phyloP scores from a whole-genome alignment of 2,113 vertebrate species.

The Orycteropus afer region DNA sequence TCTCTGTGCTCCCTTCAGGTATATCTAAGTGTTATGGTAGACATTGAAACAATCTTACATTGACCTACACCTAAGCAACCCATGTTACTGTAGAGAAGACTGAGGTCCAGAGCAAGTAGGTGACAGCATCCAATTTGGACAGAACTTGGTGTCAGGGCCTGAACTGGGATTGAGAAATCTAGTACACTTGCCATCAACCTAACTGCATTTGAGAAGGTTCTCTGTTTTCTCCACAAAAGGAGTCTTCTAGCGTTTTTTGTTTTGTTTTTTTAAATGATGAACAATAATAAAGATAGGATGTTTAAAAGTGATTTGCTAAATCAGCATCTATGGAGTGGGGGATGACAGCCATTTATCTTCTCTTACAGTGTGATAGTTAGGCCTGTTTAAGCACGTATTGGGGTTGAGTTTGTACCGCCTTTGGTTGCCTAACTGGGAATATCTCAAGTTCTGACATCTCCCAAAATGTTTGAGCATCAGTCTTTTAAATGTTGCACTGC shows the following conservation, averaged over 20 bases:
- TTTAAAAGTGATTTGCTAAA: not conserved
- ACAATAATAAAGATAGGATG: not conserved
- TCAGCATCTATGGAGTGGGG: not conserved
- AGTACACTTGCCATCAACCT: not conserved
- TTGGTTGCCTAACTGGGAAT: not conserved
- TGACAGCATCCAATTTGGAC: not conserved
- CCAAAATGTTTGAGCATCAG: not conserved
- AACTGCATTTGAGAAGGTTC: not conserved
- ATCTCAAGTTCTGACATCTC: not conserved
- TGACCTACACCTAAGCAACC: not conserved
- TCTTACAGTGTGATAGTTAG: not conserved
- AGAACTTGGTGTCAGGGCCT: not conserved
- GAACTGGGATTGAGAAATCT: not conserved
- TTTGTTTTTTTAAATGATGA: not conserved
- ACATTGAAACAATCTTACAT: not conserved
- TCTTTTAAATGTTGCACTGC: conserved; percentile 10
- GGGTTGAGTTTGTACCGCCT: not conserved
- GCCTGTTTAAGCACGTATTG: not conserved
- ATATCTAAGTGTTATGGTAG: not conserved
- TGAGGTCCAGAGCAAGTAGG: not conserved
- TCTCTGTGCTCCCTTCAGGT: not conserved
- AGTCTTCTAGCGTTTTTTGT: no score
- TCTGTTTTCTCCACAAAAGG: not conserved
- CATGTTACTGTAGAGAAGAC: not conserved
- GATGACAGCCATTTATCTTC: not conserved